These are phyloP conservation scores for Caenorhabditis sp. DNA, from an alignment of 2,888 invertebrate species.

Conservation along the genomic window DNA sequence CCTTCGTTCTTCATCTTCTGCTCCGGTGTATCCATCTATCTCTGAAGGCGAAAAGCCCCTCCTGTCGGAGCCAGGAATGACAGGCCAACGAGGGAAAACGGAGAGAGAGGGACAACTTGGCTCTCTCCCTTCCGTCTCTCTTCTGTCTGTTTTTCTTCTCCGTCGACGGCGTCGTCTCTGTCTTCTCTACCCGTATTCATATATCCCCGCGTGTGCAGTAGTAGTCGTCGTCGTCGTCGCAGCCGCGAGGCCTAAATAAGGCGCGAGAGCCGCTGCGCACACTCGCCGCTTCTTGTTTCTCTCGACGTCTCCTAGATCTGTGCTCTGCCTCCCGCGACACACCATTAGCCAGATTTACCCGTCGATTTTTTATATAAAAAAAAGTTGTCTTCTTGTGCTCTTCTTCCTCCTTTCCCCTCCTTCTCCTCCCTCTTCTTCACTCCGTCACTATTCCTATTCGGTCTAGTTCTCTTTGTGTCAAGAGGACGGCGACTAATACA, in stretches of 20 bases:
- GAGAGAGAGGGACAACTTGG: slow-evolving; percentile 15
- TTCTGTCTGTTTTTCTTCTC: slow-evolving; percentile 23
- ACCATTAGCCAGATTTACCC: slow-evolving; percentile 60
- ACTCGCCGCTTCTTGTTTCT: slow-evolving; percentile 15
- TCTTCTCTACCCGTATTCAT: slow-evolving; percentile 48
- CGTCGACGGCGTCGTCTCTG: slow-evolving; percentile 16
- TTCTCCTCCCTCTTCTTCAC: slow-evolving; percentile 12
- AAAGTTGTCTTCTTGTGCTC: slow-evolving; percentile 38
- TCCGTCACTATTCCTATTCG: slow-evolving; percentile 7
- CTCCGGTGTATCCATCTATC: slow-evolving; percentile 19
- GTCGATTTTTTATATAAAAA: slow-evolving; percentile 47
- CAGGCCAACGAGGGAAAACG: background rate
- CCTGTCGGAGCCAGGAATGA: slow-evolving; percentile 15
- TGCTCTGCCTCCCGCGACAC: slow-evolving; percentile 33
- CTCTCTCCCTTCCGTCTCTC: slow-evolving; percentile 18
- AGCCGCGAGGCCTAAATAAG: slow-evolving; percentile 52
- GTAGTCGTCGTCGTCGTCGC: slow-evolving; percentile 41
- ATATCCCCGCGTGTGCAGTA: slow-evolving; percentile 55
- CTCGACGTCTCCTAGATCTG: slow-evolving; percentile 39
- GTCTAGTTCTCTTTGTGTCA: slow-evolving; percentile 13
- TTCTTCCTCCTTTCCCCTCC: slow-evolving; percentile 10
- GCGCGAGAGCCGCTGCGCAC: slow-evolving; percentile 47
- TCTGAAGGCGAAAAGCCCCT: slow-evolving; percentile 17
- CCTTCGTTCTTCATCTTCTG: slow-evolving; percentile 26
- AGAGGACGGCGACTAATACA: background rate